Conservation (phyloP, 2,113 vertebrate genomes). For the Cyanoramphus novaezelandiae region DNA sequence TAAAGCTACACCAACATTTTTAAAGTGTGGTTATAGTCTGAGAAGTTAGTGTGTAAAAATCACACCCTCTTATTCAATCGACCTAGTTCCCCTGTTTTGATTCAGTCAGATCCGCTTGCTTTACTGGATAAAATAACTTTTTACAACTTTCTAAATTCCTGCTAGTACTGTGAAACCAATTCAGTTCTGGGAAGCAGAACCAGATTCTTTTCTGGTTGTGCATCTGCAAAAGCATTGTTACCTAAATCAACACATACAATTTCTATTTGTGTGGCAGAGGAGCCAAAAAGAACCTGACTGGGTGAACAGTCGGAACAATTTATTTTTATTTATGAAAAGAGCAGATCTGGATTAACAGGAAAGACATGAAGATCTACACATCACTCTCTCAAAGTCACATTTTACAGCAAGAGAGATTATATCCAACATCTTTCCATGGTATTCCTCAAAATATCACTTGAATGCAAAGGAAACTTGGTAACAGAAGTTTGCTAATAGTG, state of each 20-base stretch:
- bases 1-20: conserved; percentile 21
- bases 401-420: neutral
- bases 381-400: neutral
- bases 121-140: conserved; percentile 54
- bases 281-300: neutral
- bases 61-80: conserved; percentile 49
- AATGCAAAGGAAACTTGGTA: neutral
- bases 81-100: conserved; percentile 1
- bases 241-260: conserved; percentile 3
- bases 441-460: neutral
- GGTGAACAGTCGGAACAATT: neutral
- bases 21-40: conserved; percentile 31
- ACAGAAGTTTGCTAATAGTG: neutral
- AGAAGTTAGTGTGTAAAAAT: conserved; percentile 51
- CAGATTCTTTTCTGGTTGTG: conserved; percentile 28
- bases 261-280: neutral
- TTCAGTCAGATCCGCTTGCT: conserved; percentile 1
- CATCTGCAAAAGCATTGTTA: conserved; percentile 34
- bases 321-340: neutral
- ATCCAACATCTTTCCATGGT: neutral
- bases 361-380: neutral
- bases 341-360: neutral
- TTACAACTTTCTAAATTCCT: conserved; percentile 62
- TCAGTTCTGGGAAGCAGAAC: conserved; percentile 29
- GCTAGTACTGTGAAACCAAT: conserved; percentile 44